Evolutionary conservation across 2,797 vertebrate species (phyloP).

Genomic region (Australoheros facetus): DNA sequence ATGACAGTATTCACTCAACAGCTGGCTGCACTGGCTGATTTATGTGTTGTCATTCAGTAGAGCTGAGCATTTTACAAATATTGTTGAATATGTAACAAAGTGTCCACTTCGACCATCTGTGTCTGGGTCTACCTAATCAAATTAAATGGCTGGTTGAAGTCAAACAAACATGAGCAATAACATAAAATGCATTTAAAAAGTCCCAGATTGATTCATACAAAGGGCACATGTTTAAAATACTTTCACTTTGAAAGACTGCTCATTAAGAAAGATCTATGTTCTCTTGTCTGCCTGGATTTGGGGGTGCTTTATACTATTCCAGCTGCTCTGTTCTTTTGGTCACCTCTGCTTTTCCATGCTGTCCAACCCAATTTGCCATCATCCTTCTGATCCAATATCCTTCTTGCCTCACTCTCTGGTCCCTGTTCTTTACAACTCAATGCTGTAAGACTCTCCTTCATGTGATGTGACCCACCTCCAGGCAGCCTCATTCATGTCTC

Average conservation of each 20-base stretch:
- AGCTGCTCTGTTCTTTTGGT: neutral
- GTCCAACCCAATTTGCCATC: neutral
- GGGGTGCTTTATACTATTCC: neutral
- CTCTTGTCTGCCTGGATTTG: neutral
- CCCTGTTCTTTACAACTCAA: neutral
- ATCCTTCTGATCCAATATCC: neutral
- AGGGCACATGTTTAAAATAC: conserved; percentile 38
- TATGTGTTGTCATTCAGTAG: too few species aligned
- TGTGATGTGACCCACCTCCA: neutral
- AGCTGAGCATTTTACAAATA: too few species aligned
- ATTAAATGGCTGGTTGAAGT: conserved; percentile 32
- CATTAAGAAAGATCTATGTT: neutral
- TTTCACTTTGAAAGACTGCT: conserved; percentile 38
- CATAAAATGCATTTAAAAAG: conserved; percentile 39
- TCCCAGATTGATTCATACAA: conserved; percentile 28
- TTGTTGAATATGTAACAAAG: too few species aligned
- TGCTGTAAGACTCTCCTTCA: neutral
- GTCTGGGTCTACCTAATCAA: neutral
- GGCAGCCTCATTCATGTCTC: neutral
- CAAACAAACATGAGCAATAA: conserved; percentile 39
- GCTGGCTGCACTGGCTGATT: neutral
- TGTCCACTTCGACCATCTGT: neutral
- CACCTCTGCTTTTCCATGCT: neutral
- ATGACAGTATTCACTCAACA: neutral
- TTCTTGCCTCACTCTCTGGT: neutral